Base-by-base conservation (phyloP, 2,888 invertebrate species). In the Yponomeuta cagnagella region DNA sequence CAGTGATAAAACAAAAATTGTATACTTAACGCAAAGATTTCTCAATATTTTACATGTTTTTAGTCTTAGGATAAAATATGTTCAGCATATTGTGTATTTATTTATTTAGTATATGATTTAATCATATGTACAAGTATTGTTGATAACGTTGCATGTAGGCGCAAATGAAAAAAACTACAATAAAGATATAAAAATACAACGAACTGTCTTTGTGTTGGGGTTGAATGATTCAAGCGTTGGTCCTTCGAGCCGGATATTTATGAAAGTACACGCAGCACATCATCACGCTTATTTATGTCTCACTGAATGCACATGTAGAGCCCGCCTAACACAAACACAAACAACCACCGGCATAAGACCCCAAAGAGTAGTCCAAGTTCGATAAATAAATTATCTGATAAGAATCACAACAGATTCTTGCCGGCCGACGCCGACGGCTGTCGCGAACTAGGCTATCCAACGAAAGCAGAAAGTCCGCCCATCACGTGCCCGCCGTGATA, bases 11-110 rank as follows among this genome's bases (percentile, higher is more conserved):
- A 85, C 77, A 79, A 78, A 77, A 76, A 73, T 70, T 63, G 63
- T 73, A 75, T 73, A 23, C 23, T 23, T 23, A 78, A 73, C 78
- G 76, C 77, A 75, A 76, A 78, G 84, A 83, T 82, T 81, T 86
- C 87, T 87, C 86, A 79, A 81, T 82, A 82, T 82, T 82, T 76
- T 81, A 82, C 78, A 79, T 79, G 52, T 58, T 77, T 89, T 77
- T 89, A 88, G 86, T 79, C 73, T 76, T 89, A 88, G 86, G 82
- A 80, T 77, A 75, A 43, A 75, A 75, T 88, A 87, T 85, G 88
- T 88, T 88, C 84, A 85, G 82, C 79, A 78, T 79, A 83, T 81
- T 82, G 82, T 81, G 8, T 58, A 63, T 48, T 48, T 63, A 33
- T 69, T 23, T 48, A 69, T 82, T 75, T 58, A 58, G 12, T 58